phyloP scores from a whole-genome alignment of 2,113 vertebrate species.

The Egretta garzetta region DNA sequence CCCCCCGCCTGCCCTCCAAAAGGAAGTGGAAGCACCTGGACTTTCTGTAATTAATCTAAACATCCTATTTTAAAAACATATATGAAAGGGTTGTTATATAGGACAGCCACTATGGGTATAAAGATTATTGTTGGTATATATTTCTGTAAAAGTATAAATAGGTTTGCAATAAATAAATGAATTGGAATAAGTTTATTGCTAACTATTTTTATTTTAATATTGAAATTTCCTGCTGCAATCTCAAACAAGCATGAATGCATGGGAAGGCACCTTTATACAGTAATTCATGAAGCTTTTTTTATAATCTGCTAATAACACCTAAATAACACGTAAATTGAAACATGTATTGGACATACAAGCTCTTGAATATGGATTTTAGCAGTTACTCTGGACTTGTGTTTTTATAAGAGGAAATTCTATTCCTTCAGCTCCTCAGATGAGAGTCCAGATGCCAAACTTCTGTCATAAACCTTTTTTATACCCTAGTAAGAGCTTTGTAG shows the following conservation, averaged over 20 bases:
- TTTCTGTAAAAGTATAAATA: background rate
- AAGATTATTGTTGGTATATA: background rate
- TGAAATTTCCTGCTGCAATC: background rate
- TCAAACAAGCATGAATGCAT: background rate
- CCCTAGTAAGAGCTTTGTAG: background rate
- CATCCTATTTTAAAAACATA: background rate
- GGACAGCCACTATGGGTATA: background rate
- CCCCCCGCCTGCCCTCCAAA: too few relatives aligned
- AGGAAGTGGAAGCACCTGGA: background rate
- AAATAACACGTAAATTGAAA: background rate
- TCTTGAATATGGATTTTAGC: background rate
- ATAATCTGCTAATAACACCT: background rate
- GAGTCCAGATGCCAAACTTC: background rate
- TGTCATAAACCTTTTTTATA: background rate
- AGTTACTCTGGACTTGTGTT: background rate
- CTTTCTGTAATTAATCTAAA: background rate
- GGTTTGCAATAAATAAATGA: background rate
- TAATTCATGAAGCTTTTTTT: background rate
- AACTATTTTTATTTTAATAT: background rate
- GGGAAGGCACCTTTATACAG: background rate
- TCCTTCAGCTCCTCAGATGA: background rate
- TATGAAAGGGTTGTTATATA: background rate
- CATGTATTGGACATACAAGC: background rate
- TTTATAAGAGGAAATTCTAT: background rate
- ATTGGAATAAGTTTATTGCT: background rate